Base-by-base conservation (phyloP, 2,797 vertebrate species). In the Microcaecilia unicolor region DNA sequence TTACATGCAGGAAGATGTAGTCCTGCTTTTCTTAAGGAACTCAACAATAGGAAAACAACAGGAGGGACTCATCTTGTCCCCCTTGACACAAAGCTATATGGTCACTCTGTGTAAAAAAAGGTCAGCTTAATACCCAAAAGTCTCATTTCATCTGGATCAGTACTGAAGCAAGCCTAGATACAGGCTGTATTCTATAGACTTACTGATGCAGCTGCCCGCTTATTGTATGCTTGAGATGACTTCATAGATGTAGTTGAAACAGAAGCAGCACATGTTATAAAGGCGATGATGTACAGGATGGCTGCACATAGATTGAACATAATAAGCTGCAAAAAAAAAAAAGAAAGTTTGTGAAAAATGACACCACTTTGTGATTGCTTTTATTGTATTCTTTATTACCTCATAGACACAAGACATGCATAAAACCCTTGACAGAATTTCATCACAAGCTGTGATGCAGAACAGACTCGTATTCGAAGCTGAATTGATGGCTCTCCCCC, bases 241-340 rank as follows among this genome's bases (percentile, higher is more conserved):
- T 1, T 3, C 23, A 5, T 2, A 1, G 11, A 5, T 0, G 32
- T 72, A 0, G 10, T n/a, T 0, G 13, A 1, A 1, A 90, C 80
- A 0, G 66, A 51, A 0, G 69, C 72, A 0, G 87, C 78, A 0
- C 88, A 84, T 4, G 85, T 42, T 24, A 90, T 31, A 28, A 96
- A 95, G 30, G 90, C 90, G 0, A 83, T 85, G 30, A 93, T 3
- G 23, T 92, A 95, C 48, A 97, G 76, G 22, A 88, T 5, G 0
- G 85, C 49, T 5, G 87, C 86, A 0, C 57, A 32, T 0, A 30
- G 25, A 0, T 90, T 65, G 39, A 85, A 94, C 39, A 70, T 50
- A 67, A 80, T 47, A 36, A 80, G 40, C 81, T 84, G 45, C 11
- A n/a, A n/a, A n/a, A 4, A 25, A 25, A 18, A 29, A 16, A 35